Evolutionary conservation across 37 sponge, comb jelly and placozoan genomes (phyloP), one percentile per base, ranked within the genome.

Genomic region (Amphimedon queenslandica): DNA sequence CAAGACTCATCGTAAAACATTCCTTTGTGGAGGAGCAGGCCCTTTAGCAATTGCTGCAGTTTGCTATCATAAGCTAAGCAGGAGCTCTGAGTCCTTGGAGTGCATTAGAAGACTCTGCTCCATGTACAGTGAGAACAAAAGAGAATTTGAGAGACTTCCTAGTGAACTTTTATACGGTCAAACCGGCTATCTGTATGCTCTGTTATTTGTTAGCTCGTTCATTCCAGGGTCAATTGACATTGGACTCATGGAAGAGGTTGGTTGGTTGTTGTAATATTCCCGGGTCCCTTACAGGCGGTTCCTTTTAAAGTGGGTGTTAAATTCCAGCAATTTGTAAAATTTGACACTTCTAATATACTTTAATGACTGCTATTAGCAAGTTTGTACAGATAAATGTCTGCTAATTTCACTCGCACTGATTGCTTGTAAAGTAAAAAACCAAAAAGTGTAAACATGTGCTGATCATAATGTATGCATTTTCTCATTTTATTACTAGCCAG

Each of bases 11-110:
- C 67, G 72, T 3, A 39, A 77, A 40, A 94, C 92, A 39, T 97
- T 97, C 39, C 76, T 97, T 25, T 91, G 89, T 75, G 98, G 98
- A 40, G 87, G 79, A n/a, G 87, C 84, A 0, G 98, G 98, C 0
- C 92, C 90, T 23, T 58, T 94, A 8, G 89, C 92, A 18, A 21
- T 94, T 6, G 91, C 68, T 37, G 91, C 90, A 24, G 87, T 84
- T 10, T 67, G 91, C 8, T 67, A 88, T 43, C 51, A 55, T 25
- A n/a, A 58, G 31, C 72, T 91, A 3, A 82, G 74, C 20, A 63
- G 69, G 21, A 30, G 25, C 4, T 73, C 74, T 2, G 80, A 80
- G 29, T 63, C 78, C 16, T 63, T 58, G 68, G 47, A 78, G n/a
- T 79, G 69, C 42, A n/a, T 83, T 23, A 55, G 34, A 31, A 28